A percentile compares a stretch with the other conserved stretches of the same genome.
Conservation (phyloP, 53 echinoderm and acorn worm species). For the Apostichopus leukothele region DNA sequence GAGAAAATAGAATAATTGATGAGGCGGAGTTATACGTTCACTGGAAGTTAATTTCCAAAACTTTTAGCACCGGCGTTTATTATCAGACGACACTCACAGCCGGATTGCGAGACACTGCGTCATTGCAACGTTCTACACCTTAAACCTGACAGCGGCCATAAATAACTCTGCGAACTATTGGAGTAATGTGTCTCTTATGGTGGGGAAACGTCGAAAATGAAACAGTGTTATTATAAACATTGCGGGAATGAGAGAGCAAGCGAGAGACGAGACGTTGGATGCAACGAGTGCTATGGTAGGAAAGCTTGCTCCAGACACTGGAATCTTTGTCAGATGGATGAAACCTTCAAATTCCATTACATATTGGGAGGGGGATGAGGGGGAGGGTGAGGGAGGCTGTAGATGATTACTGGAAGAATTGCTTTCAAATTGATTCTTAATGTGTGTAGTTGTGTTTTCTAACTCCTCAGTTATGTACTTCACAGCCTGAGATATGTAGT, state of each 20-base stretch:
- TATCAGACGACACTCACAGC: constrained; percentile 32
- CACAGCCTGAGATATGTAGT: too few relatives aligned
- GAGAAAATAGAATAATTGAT: constrained; percentile 39
- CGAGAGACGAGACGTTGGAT: too few relatives aligned
- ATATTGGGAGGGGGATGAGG: too few relatives aligned
- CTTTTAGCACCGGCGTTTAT: constrained; percentile 40
- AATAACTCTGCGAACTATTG: constrained; percentile 23
- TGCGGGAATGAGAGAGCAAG: background rate
- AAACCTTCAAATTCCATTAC: too few relatives aligned
- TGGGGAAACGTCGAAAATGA: constrained; percentile 13
- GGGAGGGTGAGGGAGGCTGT: too few relatives aligned
- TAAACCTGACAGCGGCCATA: constrained; percentile 2
- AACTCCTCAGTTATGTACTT: too few relatives aligned
- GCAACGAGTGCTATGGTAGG: too few relatives aligned
- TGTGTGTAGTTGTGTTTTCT: too few relatives aligned
- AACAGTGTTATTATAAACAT: constrained; percentile 15
- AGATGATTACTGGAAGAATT: too few relatives aligned
- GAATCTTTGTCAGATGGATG: too few relatives aligned
- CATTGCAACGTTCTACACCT: constrained; percentile 21
- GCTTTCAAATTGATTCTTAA: too few relatives aligned
- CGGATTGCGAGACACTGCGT: constrained; percentile 14
- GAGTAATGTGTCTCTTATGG: constrained; percentile 33
- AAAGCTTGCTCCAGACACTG: too few relatives aligned
- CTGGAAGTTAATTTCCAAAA: constrained; percentile 42
- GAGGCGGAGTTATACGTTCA: constrained; percentile 26